Conservation (phyloP, 2,797 vertebrate species). For the Amblyopsis hoosieri region DNA sequence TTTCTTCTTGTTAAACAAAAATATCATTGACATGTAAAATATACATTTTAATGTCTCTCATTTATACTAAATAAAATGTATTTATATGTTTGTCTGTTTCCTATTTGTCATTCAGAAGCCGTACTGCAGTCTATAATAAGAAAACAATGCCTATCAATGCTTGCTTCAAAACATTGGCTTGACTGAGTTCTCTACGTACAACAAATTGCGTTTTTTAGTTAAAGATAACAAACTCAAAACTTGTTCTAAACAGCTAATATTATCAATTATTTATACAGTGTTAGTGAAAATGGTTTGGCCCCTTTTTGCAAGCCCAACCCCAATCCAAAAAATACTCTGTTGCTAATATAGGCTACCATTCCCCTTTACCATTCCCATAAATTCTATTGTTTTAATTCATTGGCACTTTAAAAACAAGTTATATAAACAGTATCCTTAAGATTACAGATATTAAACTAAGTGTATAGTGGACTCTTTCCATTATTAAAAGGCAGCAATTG, state of each 20-base stretch:
- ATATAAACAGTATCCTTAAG: constrained; percentile 81
- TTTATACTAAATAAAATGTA: constrained; percentile 94
- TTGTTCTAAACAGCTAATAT: constrained; percentile 87
- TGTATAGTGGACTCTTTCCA: constrained; percentile 60
- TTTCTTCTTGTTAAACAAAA: constrained; percentile 87
- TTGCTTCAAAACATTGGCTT: constrained; percentile 85
- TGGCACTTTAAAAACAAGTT: constrained; percentile 81
- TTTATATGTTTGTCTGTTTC: constrained; percentile 81
- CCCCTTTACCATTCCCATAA: constrained; percentile 39
- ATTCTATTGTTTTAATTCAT: constrained; percentile 78
- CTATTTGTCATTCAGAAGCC: constrained; percentile 88
- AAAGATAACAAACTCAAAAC: constrained; percentile 92
- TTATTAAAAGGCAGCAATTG: constrained; percentile 62
- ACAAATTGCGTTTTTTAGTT: constrained; percentile 85
- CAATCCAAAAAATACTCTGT: constrained; percentile 63
- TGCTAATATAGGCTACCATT: constrained; percentile 45
- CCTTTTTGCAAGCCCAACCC: constrained; percentile 51
- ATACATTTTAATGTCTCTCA: constrained; percentile 89
- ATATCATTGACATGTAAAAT: constrained; percentile 98
- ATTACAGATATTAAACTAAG: constrained; percentile 77
- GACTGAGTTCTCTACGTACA: constrained; percentile 85
- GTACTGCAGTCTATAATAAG: constrained; percentile 84
- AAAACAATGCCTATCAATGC: constrained; percentile 86
- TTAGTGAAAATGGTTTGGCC: constrained; percentile 82
- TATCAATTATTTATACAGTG: constrained; percentile 86